These are phyloP conservation scores for Phaethornis superciliosus DNA, from an alignment of 2,113 vertebrate genomes.

Conservation along the genomic window DNA sequence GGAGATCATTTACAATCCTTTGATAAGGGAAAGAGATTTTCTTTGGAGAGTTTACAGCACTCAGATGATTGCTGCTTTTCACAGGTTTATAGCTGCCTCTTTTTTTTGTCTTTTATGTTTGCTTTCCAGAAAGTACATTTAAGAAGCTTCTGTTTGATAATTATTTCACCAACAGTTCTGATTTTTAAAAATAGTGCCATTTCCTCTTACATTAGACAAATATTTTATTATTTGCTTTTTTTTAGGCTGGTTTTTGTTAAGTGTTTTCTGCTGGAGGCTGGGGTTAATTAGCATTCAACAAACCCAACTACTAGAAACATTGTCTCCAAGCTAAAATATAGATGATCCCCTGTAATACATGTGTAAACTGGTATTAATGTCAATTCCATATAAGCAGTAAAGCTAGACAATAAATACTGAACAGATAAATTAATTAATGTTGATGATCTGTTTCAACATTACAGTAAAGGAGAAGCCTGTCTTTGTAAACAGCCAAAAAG, in stretches of 20 bases:
- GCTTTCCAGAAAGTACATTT: not conserved
- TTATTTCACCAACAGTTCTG: not conserved
- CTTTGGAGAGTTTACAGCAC: not conserved
- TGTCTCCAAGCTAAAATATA: not conserved
- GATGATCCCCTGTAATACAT: not conserved
- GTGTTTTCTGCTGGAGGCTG: not conserved
- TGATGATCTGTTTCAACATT: not conserved
- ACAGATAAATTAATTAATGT: not conserved
- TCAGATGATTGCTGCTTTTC: not conserved
- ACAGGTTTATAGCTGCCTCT: not conserved
- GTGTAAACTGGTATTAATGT: constrained; percentile 3
- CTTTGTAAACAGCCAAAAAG: not conserved
- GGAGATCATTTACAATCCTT: not conserved
- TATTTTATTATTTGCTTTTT: not conserved
- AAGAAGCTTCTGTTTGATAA: not conserved
- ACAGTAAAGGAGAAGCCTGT: not conserved
- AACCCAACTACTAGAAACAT: not conserved
- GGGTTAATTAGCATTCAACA: not conserved
- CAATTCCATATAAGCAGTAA: not conserved
- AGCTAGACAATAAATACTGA: not conserved
- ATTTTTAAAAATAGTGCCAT: not conserved
- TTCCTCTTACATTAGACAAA: not conserved
- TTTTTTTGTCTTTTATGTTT: not conserved
- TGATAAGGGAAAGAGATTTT: not conserved
- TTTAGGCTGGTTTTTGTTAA: not conserved